Evolutionary conservation across 2,113 vertebrate species (phyloP), one percentile per base, ranked within the genome.

Genomic region (Axis porcinus): DNA sequence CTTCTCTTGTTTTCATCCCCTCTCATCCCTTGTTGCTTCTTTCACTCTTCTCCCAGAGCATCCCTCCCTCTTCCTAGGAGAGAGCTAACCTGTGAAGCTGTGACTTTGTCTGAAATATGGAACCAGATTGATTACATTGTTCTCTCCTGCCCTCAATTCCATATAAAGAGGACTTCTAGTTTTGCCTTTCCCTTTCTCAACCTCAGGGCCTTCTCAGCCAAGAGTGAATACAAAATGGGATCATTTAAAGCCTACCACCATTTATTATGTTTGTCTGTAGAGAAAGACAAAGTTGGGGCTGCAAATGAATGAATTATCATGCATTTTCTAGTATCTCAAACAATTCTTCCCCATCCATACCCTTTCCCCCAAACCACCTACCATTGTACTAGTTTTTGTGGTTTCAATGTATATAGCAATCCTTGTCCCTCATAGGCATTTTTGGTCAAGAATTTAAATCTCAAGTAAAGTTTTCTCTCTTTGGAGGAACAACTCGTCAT

Each of bases 381-480:
- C 27, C 74, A 2, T 40, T 81, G 21, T 7, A 55, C 30, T 47
- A 86, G 47, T 86, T 54, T 89, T 78, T 88, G 43, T 79, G n/a
- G 11, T 25, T 55, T 33, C 45, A 30, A 2, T n/a, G 36, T 47
- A 62, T 76, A 23, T 30, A 70, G 16, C 4, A 17, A 13, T 79
- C 9, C 67, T 85, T 60, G 11, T 58, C 47, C 30, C n/a, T 79
- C 86, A 36, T 0, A 62, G 17, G 36, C 4, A 74, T 60, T 91
- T 95, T 88, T 47, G 52, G 40, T 90, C 50, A 93, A 78, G 13
- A 97, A 85, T 16, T 91, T 88, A 86, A 86, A 70, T 91, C 36
- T 19, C 62, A 91, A 57, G 23, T 94, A 62, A 92, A 74, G 30
- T 27, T 50, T 28, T 87, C 76, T 40, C 15, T 36, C 45, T 74